Conservation (phyloP, 2,888 invertebrate genomes). For the Smittia aterrima region DNA sequence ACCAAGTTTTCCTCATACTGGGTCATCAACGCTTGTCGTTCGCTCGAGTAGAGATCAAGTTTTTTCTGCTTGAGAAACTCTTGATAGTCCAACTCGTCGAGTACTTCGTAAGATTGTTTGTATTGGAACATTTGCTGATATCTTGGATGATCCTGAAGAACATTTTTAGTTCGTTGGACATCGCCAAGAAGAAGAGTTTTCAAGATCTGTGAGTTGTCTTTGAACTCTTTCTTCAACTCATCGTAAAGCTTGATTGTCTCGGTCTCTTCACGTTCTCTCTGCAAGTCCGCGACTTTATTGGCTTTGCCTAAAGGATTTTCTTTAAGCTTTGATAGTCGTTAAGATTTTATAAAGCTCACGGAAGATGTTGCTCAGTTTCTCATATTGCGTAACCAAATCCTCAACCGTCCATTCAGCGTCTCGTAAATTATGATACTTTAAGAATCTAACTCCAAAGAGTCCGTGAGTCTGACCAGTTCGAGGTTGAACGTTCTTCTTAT, state of each 20-base stretch:
- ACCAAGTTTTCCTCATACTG: conserved; percentile 48
- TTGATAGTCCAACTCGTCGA: conserved; percentile 51
- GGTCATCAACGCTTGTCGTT: conserved; percentile 46
- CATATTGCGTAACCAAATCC: conserved; percentile 48
- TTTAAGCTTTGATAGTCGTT: not conserved
- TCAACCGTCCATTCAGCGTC: conserved; percentile 50
- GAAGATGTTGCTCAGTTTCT: conserved; percentile 7
- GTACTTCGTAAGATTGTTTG: conserved; percentile 49
- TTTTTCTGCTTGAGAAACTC: conserved; percentile 52
- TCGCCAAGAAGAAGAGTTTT: conserved; percentile 48
- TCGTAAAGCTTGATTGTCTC: conserved; percentile 27
- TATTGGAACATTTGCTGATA: conserved; percentile 50
- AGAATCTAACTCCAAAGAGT: conserved; percentile 49
- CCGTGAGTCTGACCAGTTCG: conserved; percentile 47
- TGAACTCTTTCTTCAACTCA: conserved; percentile 48
- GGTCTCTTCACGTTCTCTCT: conserved; percentile 1
- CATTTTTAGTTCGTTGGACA: conserved; percentile 48
- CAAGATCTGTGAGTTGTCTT: conserved; percentile 49
- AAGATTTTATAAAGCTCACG: not conserved
- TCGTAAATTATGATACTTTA: conserved; percentile 50
- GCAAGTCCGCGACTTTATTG: conserved; percentile 9
- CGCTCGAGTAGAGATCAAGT: conserved; percentile 49
- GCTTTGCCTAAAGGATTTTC: conserved; percentile 1
- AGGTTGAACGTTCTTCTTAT: conserved; percentile 24
- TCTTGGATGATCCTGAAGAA: conserved; percentile 49